Evolutionary conservation across 2,888 invertebrate species (phyloP).

Genomic region (Troides oblongomaculatus): DNA sequence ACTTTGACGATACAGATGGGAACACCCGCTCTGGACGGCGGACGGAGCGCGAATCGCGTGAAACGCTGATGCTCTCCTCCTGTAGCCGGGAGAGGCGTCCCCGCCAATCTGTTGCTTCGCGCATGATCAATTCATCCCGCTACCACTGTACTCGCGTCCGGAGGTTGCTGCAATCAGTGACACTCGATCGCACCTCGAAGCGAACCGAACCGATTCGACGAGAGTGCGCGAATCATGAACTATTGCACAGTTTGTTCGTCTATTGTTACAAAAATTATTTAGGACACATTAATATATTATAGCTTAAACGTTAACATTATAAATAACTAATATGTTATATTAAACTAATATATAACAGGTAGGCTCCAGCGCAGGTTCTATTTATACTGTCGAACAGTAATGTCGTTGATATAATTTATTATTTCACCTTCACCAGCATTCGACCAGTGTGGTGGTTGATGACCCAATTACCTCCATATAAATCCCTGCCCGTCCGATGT

Average conservation of each 20-base stretch:
- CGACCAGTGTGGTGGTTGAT: too few species aligned
- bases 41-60: constrained; percentile 46
- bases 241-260: neutral
- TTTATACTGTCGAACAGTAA: too few species aligned
- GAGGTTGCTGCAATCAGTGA: constrained; percentile 33
- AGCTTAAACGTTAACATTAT: too few species aligned
- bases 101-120: constrained; percentile 59
- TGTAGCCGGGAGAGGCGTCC: constrained; percentile 39
- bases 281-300: too few species aligned
- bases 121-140: constrained; percentile 46
- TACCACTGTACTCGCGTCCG: constrained; percentile 35
- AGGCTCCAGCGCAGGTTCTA: too few species aligned
- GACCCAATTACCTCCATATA: too few species aligned
- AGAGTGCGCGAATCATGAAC: neutral
- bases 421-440: too few species aligned
- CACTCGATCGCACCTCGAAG: constrained; percentile 25
- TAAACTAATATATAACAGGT: too few species aligned
- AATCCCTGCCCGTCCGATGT: too few species aligned
- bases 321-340: too few species aligned
- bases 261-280: too few species aligned
- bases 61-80: constrained; percentile 35
- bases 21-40: constrained; percentile 44
- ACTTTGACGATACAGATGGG: constrained; percentile 38
- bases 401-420: too few species aligned
- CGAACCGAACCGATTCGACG: neutral